Conservation (phyloP, 1,140 invertebrate genomes). For the Uloborus diversus region DNA sequence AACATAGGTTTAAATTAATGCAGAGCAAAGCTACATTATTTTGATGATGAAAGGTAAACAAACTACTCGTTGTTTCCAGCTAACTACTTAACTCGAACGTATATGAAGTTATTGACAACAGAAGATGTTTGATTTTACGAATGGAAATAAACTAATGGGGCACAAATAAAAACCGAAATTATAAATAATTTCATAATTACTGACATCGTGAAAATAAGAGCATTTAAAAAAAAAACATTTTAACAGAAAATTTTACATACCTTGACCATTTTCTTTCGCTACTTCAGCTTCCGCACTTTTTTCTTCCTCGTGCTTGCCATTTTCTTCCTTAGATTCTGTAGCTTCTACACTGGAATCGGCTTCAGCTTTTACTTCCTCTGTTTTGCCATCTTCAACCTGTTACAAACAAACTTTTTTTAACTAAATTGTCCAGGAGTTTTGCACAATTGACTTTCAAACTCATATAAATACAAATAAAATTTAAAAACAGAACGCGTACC, state of each 20-base stretch:
- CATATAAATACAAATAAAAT: neutral
- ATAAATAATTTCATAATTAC: too few relatives aligned
- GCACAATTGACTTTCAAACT: neutral
- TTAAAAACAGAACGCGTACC: neutral
- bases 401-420: neutral
- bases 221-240: neutral
- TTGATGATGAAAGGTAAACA: too few relatives aligned
- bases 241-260: neutral
- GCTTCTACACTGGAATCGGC: slow-evolving; percentile 39
- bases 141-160: too few relatives aligned
- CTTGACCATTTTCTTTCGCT: slow-evolving; percentile 31
- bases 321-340: neutral
- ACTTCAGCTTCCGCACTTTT: slow-evolving; percentile 1
- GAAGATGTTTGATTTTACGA: too few relatives aligned
- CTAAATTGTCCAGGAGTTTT: neutral
- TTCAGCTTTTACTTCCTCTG: slow-evolving; percentile 29
- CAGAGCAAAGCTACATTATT: too few relatives aligned
- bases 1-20: too few relatives aligned
- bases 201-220: neutral
- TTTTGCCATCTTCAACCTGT: slow-evolving; percentile 25
- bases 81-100: too few relatives aligned
- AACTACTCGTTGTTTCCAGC: too few relatives aligned
- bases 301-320: neutral
- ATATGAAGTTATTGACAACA: too few relatives aligned
- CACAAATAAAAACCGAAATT: too few relatives aligned